Evolutionary conservation across 2,888 invertebrate species (phyloP).

Genomic region (Fissipunctia ypsillon): DNA sequence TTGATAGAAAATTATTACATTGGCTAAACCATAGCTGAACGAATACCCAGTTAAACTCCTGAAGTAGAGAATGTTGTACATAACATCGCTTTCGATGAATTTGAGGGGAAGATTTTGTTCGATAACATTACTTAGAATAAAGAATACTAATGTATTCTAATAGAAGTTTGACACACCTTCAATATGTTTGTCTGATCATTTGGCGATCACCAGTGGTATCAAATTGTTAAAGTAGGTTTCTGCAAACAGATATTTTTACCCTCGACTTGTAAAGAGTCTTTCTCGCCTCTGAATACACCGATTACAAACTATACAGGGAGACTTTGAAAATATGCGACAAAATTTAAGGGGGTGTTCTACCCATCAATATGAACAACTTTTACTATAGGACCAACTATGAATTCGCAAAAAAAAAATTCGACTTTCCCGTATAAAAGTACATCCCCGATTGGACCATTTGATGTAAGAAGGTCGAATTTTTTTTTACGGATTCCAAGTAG

Average conservation of each 20-base stretch:
- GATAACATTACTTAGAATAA: background rate
- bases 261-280: background rate
- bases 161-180: background rate
- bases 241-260: background rate
- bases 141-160: background rate
- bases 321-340: too few species aligned
- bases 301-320: background rate
- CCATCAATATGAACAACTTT: too few species aligned
- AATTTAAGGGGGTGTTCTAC: too few species aligned
- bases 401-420: too few species aligned
- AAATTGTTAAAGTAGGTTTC: background rate
- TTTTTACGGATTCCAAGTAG: too few species aligned
- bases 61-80: background rate
- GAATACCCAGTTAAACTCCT: background rate
- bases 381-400: too few species aligned
- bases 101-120: background rate
- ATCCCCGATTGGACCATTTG: too few species aligned
- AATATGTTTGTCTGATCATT: background rate
- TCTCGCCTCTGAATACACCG: background rate
- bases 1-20: background rate
- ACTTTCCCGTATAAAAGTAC: too few species aligned
- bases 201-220: background rate
- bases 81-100: background rate
- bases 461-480: too few species aligned
- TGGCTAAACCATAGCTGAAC: background rate